phyloP scores from a whole-genome alignment of 30 jellyfish, hydroid and myxozoan genomes.

The Hydra vulgaris region DNA sequence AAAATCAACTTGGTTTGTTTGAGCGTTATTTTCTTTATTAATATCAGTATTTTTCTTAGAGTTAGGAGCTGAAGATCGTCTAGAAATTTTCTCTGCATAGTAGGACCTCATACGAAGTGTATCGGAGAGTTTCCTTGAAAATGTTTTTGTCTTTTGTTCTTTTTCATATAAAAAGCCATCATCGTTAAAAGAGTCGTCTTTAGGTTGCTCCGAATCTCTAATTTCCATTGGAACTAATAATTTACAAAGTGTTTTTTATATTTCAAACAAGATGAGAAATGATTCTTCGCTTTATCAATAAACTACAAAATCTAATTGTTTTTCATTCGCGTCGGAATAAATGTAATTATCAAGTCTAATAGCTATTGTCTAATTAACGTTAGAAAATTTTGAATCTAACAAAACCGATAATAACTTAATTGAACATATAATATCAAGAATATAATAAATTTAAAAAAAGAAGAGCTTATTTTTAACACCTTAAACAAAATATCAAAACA shows the following conservation, averaged over 20 bases:
- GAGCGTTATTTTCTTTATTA: neutral
- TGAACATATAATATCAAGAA: neutral
- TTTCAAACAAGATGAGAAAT: too few relatives aligned
- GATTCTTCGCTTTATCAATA: neutral
- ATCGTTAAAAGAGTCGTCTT: neutral
- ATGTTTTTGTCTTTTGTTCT: neutral
- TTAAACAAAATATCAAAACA: neutral
- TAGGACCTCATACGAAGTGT: neutral
- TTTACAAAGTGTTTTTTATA: neutral
- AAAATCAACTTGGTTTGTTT: too few relatives aligned
- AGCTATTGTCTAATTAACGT: neutral
- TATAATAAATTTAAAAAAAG: neutral
- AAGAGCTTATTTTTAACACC: neutral
- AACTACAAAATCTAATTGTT: neutral
- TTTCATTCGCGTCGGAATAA: neutral
- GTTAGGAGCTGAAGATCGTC: neutral
- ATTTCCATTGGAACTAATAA: neutral
- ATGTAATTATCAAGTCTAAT: neutral
- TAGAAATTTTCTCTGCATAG: neutral
- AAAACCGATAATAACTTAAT: neutral
- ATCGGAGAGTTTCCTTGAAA: neutral
- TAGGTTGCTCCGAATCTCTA: neutral
- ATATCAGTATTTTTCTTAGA: neutral
- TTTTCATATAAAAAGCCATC: neutral
- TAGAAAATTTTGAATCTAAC: neutral